phyloP scores from a whole-genome alignment of 1,140 invertebrate genomes.

The Drosophila setifemur region DNA sequence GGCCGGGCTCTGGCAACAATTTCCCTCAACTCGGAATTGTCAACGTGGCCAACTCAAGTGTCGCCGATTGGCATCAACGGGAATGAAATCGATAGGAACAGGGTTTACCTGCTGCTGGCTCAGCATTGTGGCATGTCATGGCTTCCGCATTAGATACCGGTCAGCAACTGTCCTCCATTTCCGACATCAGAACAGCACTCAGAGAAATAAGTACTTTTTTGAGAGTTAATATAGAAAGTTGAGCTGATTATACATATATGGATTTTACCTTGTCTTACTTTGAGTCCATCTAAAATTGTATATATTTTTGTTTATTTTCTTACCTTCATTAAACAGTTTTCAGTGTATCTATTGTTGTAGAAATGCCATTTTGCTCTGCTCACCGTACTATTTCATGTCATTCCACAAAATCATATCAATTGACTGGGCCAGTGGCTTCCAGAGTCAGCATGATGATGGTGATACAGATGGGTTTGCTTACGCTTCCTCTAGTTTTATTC shows the following conservation, averaged over 20 bases:
- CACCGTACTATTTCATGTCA: constrained; percentile 23
- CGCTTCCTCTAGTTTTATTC: constrained; percentile 3
- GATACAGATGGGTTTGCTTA: constrained; percentile 25
- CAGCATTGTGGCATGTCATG: constrained; percentile 65
- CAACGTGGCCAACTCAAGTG: constrained; percentile 65
- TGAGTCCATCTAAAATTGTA: no score
- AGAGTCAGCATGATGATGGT: constrained; percentile 39
- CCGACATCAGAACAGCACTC: constrained; percentile 6
- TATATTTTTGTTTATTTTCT: no score
- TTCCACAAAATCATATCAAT: constrained; percentile 58
- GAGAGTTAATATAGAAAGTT: no score
- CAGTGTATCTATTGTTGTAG: neutral
- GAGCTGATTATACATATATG: no score
- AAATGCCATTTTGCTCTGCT: neutral
- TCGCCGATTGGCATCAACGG: constrained; percentile 59
- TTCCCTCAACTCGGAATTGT: constrained; percentile 35
- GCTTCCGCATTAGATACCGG: constrained; percentile 55
- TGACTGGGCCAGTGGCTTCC: constrained; percentile 17
- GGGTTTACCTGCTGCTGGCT: constrained; percentile 49
- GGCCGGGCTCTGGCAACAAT: constrained; percentile 21
- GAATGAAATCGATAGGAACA: constrained; percentile 32
- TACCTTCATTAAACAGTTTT: no score
- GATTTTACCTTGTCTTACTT: no score
- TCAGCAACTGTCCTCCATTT: constrained; percentile 18
- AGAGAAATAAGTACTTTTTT: no score